These are phyloP conservation scores for Myodes glareolus DNA, from an alignment of 2,113 vertebrate species.

Conservation along the genomic window DNA sequence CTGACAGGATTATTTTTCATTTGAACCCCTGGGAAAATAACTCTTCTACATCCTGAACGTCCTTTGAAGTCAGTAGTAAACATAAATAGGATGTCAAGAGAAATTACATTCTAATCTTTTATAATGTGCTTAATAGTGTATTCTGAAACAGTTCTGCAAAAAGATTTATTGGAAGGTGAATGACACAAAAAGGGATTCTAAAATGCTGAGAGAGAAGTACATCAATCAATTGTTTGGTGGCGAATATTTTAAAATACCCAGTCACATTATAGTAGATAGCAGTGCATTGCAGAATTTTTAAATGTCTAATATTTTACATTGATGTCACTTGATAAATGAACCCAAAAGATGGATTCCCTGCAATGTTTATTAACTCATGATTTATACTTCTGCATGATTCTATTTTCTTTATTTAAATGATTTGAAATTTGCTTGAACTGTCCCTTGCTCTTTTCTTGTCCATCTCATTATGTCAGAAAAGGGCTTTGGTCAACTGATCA, in stretches of 20 bases:
- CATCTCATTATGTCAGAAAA: neutral
- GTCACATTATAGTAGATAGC: neutral
- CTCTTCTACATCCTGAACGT: constrained; percentile 37
- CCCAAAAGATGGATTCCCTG: neutral
- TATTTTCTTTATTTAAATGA: neutral
- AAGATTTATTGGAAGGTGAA: constrained; percentile 50
- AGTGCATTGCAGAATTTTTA: neutral
- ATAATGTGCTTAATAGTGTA: constrained; percentile 59
- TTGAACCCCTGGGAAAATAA: constrained; percentile 67
- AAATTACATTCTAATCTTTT: constrained; percentile 66
- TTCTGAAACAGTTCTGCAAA: neutral
- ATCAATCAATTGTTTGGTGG: neutral
- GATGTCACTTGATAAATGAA: neutral
- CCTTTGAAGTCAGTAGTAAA: constrained; percentile 73
- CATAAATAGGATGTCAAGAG: constrained; percentile 59
- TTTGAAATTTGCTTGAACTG: neutral
- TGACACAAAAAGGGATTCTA: constrained; percentile 15
- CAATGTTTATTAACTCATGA: neutral
- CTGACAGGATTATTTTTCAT: constrained; percentile 66
- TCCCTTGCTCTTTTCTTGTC: neutral
- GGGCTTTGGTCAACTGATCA: neutral
- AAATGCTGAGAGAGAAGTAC: constrained; percentile 32
- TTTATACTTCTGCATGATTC: neutral
- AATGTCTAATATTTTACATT: neutral
- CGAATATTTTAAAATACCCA: neutral